Conservation (phyloP, 2,797 vertebrate species). For the Argyrosomus regius region DNA sequence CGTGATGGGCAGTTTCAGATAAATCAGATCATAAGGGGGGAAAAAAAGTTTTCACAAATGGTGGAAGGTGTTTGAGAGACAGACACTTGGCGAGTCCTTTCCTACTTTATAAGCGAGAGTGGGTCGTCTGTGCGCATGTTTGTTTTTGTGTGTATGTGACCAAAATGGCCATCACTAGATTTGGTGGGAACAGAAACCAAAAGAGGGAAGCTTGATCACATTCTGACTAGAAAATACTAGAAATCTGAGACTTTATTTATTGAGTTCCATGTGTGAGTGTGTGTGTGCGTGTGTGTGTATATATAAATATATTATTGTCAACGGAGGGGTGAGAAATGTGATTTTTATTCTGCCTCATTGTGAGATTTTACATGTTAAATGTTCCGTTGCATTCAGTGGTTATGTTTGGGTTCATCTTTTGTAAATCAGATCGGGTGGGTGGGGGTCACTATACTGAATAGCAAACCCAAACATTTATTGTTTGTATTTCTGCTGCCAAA, state of each 20-base stretch:
- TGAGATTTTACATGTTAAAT: conserved; percentile 59
- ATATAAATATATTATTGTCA: conserved; percentile 36
- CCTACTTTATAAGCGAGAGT: conserved; percentile 24
- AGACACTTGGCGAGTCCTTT: conserved; percentile 1
- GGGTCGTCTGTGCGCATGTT: neutral
- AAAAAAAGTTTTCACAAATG: neutral
- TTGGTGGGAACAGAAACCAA: conserved; percentile 66
- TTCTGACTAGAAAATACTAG: conserved; percentile 66
- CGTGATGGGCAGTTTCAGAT: neutral
- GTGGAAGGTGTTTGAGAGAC: conserved; percentile 20
- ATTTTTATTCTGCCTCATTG: conserved; percentile 58
- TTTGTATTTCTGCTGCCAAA: conserved; percentile 43
- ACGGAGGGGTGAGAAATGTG: conserved; percentile 24
- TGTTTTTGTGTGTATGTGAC: conserved; percentile 28
- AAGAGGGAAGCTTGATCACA: conserved; percentile 61
- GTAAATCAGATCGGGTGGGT: neutral
- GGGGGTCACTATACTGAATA: neutral
- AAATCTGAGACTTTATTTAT: conserved; percentile 87
- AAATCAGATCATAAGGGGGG: neutral
- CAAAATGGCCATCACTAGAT: conserved; percentile 58
- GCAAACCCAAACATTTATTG: conserved; percentile 2
- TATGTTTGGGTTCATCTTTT: conserved; percentile 18
- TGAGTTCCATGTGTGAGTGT: conserved; percentile 83
- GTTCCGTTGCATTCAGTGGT: conserved; percentile 44
- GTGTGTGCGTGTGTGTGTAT: conserved; percentile 20